phyloP scores from a whole-genome alignment of 2,113 vertebrate species.

The Xyliphius kryptos region DNA sequence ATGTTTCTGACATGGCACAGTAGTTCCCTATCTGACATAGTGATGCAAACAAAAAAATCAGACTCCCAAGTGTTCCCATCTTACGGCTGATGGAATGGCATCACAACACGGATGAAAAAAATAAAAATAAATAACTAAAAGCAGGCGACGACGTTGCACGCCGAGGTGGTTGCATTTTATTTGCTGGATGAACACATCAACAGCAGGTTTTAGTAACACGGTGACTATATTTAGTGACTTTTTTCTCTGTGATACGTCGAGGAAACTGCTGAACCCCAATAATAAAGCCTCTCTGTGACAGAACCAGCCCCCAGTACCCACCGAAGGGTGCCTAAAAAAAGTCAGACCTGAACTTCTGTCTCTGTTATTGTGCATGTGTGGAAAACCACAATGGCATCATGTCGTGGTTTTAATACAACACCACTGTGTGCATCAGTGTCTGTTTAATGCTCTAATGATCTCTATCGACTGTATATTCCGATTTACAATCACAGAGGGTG shows the following conservation, averaged over 20 bases:
- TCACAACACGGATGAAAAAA: slow-evolving; percentile 6
- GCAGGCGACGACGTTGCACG: no score
- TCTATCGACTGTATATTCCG: no score
- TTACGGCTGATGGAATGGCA: slow-evolving; percentile 5
- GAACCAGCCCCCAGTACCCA: slow-evolving; percentile 24
- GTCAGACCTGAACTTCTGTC: slow-evolving; percentile 14
- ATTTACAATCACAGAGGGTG: no score
- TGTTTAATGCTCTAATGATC: no score
- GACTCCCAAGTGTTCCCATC: slow-evolving; percentile 28
- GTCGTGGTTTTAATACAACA: no score
- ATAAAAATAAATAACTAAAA: no score
- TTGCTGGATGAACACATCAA: slow-evolving; percentile 24
- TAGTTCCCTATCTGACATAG: slow-evolving; percentile 22
- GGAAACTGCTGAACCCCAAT: slow-evolving; percentile 24
- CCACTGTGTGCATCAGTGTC: no score
- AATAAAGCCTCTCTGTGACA: slow-evolving; percentile 20
- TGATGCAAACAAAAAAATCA: slow-evolving; percentile 17
- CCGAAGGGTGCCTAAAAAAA: background rate
- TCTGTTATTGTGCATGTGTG: background rate
- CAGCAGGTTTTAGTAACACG: slow-evolving; percentile 21
- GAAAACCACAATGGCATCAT: no score
- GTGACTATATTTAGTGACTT: slow-evolving; percentile 7
- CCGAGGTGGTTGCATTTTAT: slow-evolving; percentile 15
- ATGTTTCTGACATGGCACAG: slow-evolving; percentile 34
- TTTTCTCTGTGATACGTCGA: slow-evolving; percentile 18